A percentile compares a stretch with the other conserved stretches of the same genome.
Conservation (phyloP, 2,888 invertebrate species). For the Tetheella fluctuosa region DNA sequence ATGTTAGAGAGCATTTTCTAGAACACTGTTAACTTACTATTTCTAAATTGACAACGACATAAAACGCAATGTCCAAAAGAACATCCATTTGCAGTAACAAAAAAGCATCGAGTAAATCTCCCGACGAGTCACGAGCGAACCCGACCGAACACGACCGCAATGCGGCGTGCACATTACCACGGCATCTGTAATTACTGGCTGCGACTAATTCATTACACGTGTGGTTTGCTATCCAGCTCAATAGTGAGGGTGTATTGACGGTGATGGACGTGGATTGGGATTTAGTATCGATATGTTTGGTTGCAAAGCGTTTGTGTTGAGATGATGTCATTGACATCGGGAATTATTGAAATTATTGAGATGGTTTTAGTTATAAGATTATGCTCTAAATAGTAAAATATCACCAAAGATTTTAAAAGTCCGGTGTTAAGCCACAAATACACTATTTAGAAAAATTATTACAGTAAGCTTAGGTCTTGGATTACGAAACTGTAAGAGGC, state of each 20-base stretch:
- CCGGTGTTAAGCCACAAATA: too few relatives aligned
- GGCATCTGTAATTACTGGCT: conserved; percentile 16
- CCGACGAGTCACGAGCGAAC: conserved; percentile 4
- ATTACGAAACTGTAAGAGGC: too few relatives aligned
- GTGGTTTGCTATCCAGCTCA: conserved; percentile 10
- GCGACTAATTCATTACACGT: conserved; percentile 16
- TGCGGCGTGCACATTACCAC: conserved; percentile 17
- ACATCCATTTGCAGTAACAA: conserved; percentile 1
- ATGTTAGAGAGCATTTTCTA: too few relatives aligned
- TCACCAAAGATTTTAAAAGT: too few relatives aligned
- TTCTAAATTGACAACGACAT: neutral
- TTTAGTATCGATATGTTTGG: neutral
- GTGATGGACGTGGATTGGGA: neutral
- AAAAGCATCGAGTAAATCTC: conserved; percentile 5
- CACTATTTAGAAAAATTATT: too few relatives aligned
- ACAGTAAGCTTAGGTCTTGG: too few relatives aligned
- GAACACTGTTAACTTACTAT: neutral
- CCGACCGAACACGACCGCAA: conserved; percentile 14
- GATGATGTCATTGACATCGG: too few relatives aligned
- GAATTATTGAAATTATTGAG: too few relatives aligned
- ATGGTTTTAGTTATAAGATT: too few relatives aligned
- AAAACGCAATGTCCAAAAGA: neutral
- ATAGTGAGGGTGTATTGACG: neutral
- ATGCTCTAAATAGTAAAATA: too few relatives aligned
- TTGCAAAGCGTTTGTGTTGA: neutral